Evolutionary conservation across 2,113 vertebrate species (phyloP), one percentile per base, ranked within the genome.

Genomic region (Sinocyclocheilus rhinocerous): DNA sequence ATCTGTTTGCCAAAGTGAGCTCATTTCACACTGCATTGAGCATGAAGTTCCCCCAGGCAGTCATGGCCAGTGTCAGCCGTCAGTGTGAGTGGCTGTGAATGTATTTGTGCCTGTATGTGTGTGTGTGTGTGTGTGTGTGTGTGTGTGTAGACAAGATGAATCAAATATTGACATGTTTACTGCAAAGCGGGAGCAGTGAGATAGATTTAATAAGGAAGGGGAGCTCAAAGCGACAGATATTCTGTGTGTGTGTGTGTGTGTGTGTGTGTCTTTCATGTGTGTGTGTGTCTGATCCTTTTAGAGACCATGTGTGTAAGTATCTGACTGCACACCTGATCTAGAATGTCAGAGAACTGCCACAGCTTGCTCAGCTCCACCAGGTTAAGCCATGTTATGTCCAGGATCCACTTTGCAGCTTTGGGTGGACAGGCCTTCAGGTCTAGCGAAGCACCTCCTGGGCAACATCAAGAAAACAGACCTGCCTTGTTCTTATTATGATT

Each of bases 301-400:
- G 26, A n/a, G 6, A 59, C 69, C 29, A 36, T 45, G 50, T 29
- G 12, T 45, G 59, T 45, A 87, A 52, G 24, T 83, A 55, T 48
- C 42, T 11, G 42, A 33, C 29, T 45, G 90, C 88, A 33, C 92
- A 98, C 98, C 42, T 97, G 95, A 87, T 97, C 93, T 61, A 99
- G 42, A 90, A 99, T 92, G 91, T 97, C 95, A 89, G 97, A 96
- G 91, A 99, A 99, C 84, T 97, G 96, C 91, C 95, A 92, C 16
- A 98, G 94, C 88, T 98, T 98, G 91, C 97, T 97, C 63, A 99
- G 97, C 86, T 97, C 96, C 61, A 99, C 98, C 89, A 99, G 95
- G 86, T 99, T 99, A 76, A 99, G 90, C 97, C 98, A 99, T 26
- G 97, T 98, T 96, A 98, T 97, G 86, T 99, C 98, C 76, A 97